A percentile compares a stretch with the other conserved stretches of the same genome.
These are phyloP conservation scores for Papilio polytes DNA, from an alignment of 1,140 invertebrate species.

Conservation along the genomic window DNA sequence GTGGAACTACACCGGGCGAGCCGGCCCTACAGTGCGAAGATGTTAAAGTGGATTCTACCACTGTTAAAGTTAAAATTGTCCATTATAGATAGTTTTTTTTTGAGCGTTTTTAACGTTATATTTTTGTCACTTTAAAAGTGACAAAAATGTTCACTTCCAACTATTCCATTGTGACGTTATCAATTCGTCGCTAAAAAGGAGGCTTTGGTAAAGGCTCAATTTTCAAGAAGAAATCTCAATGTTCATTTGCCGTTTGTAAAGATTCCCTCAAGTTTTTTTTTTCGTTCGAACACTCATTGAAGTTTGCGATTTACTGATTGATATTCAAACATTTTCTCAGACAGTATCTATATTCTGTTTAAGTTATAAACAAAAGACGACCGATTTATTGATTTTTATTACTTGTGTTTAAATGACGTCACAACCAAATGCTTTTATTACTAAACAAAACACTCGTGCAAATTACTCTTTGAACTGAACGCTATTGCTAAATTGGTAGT, in stretches of 20 bases:
- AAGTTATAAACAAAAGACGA: background rate
- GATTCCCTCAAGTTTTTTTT: conserved; percentile 8
- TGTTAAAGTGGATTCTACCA: too few relatives aligned
- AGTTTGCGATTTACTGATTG: background rate
- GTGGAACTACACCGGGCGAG: too few relatives aligned
- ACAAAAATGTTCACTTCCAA: background rate
- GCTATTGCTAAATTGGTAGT: background rate
- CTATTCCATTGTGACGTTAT: background rate
- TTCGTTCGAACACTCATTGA: background rate
- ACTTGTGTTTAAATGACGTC: background rate
- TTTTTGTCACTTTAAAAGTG: too few relatives aligned
- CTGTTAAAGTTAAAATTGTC: too few relatives aligned
- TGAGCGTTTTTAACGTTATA: background rate
- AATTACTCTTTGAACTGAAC: too few relatives aligned
- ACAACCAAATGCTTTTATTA: background rate
- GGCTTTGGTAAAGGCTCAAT: background rate
- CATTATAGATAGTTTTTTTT: too few relatives aligned
- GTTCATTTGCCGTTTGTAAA: conserved; percentile 5
- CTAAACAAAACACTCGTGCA: background rate
- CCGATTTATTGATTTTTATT: background rate
- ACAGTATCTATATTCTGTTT: background rate
- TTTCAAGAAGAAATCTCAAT: conserved; percentile 4
- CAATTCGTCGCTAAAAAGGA: background rate
- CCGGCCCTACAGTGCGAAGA: too few relatives aligned
- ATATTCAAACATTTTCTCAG: background rate